Percentiles rank a stretch among this genome's conserved stretches.
Conservation (phyloP, 2,797 vertebrate species). For the Nannoperca obscura region DNA sequence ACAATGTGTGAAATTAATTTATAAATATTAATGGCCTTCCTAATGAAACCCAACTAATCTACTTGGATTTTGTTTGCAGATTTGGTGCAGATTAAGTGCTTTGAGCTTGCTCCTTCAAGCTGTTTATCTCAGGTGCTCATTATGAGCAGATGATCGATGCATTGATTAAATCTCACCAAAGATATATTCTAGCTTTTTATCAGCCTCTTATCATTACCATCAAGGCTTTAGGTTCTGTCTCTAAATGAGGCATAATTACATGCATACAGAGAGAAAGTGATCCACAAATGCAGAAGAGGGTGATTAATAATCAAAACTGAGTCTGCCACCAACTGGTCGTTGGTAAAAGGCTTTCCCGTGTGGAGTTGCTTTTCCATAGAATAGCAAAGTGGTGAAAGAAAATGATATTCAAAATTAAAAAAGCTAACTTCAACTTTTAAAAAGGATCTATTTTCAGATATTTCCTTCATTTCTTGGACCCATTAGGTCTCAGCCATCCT, state of each 20-base stretch:
- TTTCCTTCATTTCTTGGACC: background rate
- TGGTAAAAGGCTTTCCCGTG: background rate
- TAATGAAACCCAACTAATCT: slow-evolving; percentile 69
- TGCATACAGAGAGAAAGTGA: slow-evolving; percentile 28
- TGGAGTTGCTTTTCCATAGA: slow-evolving; percentile 14
- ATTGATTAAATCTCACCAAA: slow-evolving; percentile 63
- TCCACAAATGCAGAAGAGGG: slow-evolving; percentile 29
- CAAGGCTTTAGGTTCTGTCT: slow-evolving; percentile 29
- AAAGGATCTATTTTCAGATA: background rate
- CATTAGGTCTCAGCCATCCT: background rate
- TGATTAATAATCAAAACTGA: slow-evolving; percentile 41
- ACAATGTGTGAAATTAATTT: slow-evolving; percentile 77
- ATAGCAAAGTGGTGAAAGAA: slow-evolving; percentile 19
- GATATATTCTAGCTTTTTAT: slow-evolving; percentile 50
- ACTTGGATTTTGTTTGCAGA: slow-evolving; percentile 48
- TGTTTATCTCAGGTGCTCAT: slow-evolving; percentile 60
- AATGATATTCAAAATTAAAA: slow-evolving; percentile 3
- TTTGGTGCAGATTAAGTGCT: slow-evolving; percentile 33
- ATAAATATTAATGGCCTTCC: slow-evolving; percentile 73
- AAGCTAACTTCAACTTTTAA: slow-evolving; percentile 24
- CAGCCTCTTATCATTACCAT: slow-evolving; percentile 40
- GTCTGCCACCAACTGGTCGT: slow-evolving; percentile 6
- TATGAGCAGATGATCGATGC: slow-evolving; percentile 61
- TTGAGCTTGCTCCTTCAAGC: slow-evolving; percentile 18
- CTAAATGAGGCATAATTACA: slow-evolving; percentile 52